Conservation (phyloP, 2,113 vertebrate species). For the Mastomys natalensis region DNA sequence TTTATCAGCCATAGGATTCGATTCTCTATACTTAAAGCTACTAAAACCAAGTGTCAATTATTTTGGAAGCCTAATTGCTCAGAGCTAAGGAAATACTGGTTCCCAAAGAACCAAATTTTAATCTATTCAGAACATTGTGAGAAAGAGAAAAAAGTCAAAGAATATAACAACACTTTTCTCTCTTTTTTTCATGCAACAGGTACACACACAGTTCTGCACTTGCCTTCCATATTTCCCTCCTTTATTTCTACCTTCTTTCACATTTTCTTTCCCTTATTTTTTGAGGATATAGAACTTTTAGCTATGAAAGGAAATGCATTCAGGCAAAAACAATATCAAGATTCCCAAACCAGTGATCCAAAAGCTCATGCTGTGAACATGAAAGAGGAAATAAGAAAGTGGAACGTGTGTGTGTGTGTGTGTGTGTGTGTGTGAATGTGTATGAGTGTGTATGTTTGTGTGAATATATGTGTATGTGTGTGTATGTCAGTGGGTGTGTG, state of each 20-base stretch:
- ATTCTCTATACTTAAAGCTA: neutral
- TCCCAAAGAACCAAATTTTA: slow-evolving; percentile 31
- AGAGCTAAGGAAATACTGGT: neutral
- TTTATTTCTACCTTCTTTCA: neutral
- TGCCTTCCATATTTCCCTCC: neutral
- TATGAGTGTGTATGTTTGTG: neutral
- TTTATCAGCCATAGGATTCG: neutral
- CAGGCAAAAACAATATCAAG: neutral
- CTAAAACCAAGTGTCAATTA: neutral
- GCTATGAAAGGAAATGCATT: neutral
- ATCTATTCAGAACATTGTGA: neutral
- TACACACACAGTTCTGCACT: neutral
- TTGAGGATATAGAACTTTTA: slow-evolving; percentile 11
- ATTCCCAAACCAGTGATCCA: neutral
- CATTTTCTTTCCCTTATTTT: neutral
- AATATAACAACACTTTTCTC: neutral
- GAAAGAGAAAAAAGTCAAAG: neutral
- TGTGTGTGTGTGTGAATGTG: neutral
- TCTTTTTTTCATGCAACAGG: neutral
- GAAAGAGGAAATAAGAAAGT: neutral
- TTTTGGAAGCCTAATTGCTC: neutral
- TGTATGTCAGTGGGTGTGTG: neutral
- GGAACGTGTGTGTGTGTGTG: neutral
- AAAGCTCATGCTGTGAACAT: neutral
- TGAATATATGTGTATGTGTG: neutral